Evolutionary conservation across 2,888 invertebrate genomes (phyloP), one percentile per base, ranked within the genome.

Genomic region (Diadromus collaris): DNA sequence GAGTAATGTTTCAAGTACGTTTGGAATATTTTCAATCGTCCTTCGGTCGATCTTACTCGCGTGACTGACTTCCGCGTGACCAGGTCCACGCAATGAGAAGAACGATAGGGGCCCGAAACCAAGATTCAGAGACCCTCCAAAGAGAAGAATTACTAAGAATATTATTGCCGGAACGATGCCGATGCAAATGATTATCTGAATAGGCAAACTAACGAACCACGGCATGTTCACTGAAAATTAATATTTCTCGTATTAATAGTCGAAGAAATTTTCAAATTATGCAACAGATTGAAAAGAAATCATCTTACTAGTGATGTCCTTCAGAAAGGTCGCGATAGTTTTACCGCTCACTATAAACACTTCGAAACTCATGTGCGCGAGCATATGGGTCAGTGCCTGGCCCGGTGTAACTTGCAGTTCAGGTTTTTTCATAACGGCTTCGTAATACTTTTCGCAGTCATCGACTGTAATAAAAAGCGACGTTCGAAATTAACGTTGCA

Each of bases 341-440:
- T 78, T 60, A 6, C 89, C 89, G 38, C 83, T 21, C 6, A 83
- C 16, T 21, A 77, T 10, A 1, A 87, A 3, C n/a, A 89, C 89
- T 58, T 85, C 81, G 4, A 84, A 70, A 10, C 89, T 32, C 19
- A 82, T 64, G 34, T 83, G 82, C 27, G 83, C 79, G 0, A 85
- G 34, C 80, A 89, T 84, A 21, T 89, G 84, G 5, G 86, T 81
- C 54, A 90, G 76, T 27, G 83, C 90, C 67, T 82, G 64, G 2
- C 82, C 80, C n/a, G 90, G 89, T 61, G 89, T 89, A 19, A 90
- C 85, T 83, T 86, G 79, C 19, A 87, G 78, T 21, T 82, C 83
- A 27, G 89, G 86, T 76, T 87, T 85, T 13, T 82, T 74, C 84
- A 87, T 85, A n/a, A 80, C 70, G 4, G 86, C 82, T 81, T 87